Evolutionary conservation across 2,797 vertebrate genomes (phyloP).

Genomic region (Chaunax sp.): DNA sequence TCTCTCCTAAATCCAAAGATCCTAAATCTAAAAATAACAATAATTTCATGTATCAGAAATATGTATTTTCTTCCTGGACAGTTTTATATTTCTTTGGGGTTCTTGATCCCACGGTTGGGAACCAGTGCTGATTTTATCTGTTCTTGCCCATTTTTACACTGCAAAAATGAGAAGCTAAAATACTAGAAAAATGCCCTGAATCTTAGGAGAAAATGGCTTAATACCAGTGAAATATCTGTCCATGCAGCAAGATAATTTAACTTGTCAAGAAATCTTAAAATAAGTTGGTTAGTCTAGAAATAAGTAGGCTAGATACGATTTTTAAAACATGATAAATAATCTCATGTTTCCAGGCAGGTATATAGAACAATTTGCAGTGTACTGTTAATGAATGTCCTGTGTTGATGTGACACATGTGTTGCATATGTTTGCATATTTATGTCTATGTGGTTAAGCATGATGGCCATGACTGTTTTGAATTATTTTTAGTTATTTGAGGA

Average conservation of each 20-base stretch:
- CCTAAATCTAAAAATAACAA: neutral
- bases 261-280: no score
- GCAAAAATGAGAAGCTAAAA: no score
- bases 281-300: no score
- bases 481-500: slow-evolving; percentile 60
- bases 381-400: neutral
- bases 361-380: no score
- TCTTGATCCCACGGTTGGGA: no score
- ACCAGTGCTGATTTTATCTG: neutral
- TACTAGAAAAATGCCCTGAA: no score
- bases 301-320: no score
- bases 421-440: neutral
- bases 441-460: slow-evolving; percentile 6
- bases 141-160: neutral
- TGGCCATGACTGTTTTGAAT: slow-evolving; percentile 24
- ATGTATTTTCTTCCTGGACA: neutral
- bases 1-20: neutral
- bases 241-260: no score
- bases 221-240: no score
- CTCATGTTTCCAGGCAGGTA: no score
- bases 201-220: no score
- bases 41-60: neutral
- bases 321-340: no score
- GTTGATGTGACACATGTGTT: neutral
- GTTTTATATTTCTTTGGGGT: neutral